Percentiles rank a stretch among this genome's conserved stretches.
These are phyloP conservation scores for Allacma fusca DNA, from an alignment of 2,888 invertebrate genomes.

Conservation along the genomic window DNA sequence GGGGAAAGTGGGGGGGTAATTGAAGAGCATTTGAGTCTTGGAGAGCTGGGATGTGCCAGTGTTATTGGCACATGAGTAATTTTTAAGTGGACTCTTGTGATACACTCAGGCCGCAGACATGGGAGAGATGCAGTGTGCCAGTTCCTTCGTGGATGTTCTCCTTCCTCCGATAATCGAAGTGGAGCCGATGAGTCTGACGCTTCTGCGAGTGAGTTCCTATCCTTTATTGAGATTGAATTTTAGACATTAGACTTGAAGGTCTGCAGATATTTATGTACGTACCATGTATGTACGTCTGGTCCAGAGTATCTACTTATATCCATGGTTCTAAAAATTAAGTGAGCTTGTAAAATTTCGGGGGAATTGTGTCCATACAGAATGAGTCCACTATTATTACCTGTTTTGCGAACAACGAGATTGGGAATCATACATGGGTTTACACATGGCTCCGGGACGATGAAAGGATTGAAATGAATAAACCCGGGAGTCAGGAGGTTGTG, in stretches of 20 bases:
- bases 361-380: too few species aligned
- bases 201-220: constrained; percentile 71
- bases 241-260: neutral
- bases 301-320: too few species aligned
- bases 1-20: neutral
- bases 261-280: neutral
- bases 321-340: too few species aligned
- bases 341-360: too few species aligned
- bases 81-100: constrained; percentile 16
- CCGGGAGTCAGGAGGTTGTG: constrained; percentile 46
- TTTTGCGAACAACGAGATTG: constrained; percentile 38
- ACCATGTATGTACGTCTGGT: too few species aligned
- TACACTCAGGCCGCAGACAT: constrained; percentile 68
- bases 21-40: neutral
- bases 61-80: constrained; percentile 9
- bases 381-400: constrained; percentile 36
- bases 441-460: constrained; percentile 46
- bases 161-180: constrained; percentile 74
- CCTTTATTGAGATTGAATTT: neutral
- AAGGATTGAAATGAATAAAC: constrained; percentile 31
- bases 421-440: constrained; percentile 36
- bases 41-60: neutral
- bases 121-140: constrained; percentile 75
- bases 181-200: constrained; percentile 75
- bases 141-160: constrained; percentile 70